phyloP scores from a whole-genome alignment of 2,888 invertebrate species.

The Chloromyia formosa region DNA sequence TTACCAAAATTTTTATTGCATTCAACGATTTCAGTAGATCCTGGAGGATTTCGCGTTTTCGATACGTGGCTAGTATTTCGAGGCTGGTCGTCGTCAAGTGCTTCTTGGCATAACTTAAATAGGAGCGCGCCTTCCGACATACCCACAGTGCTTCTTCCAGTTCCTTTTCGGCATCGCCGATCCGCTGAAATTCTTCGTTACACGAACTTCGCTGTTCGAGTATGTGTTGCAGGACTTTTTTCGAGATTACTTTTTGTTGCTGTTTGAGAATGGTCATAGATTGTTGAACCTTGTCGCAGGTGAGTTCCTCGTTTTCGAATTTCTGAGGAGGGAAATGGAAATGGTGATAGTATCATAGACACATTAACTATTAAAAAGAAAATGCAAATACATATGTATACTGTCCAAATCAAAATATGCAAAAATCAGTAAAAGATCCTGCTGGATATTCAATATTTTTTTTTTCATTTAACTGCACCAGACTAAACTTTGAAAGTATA shows the following conservation, averaged over 20 bases:
- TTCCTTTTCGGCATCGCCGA: slow-evolving; percentile 75
- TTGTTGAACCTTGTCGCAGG: slow-evolving; percentile 58
- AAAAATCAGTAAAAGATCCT: too few species aligned
- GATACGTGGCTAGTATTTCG: slow-evolving; percentile 89
- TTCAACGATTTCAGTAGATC: slow-evolving; percentile 81
- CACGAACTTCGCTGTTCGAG: slow-evolving; percentile 90
- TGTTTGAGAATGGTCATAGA: slow-evolving; percentile 59
- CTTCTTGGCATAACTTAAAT: slow-evolving; percentile 79
- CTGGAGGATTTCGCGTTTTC: slow-evolving; percentile 84
- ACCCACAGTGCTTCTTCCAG: slow-evolving; percentile 75
- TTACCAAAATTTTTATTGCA: slow-evolving; percentile 77
- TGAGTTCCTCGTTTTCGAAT: slow-evolving; percentile 59
- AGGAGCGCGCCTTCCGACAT: slow-evolving; percentile 76
- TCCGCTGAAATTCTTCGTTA: slow-evolving; percentile 82
- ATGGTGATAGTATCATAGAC: too few species aligned
- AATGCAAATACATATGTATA: too few species aligned
- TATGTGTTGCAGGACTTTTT: slow-evolving; percentile 91
- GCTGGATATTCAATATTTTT: too few species aligned
- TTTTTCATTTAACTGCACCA: too few species aligned
- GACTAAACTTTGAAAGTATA: too few species aligned
- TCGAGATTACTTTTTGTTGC: slow-evolving; percentile 79
- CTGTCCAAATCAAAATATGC: too few species aligned
- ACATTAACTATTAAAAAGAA: too few species aligned
- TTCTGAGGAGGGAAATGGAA: slow-evolving; percentile 54
- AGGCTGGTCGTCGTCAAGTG: slow-evolving; percentile 87